These are phyloP conservation scores for Corythaeola cristata DNA, from an alignment of 2,113 vertebrate species.

Conservation along the genomic window DNA sequence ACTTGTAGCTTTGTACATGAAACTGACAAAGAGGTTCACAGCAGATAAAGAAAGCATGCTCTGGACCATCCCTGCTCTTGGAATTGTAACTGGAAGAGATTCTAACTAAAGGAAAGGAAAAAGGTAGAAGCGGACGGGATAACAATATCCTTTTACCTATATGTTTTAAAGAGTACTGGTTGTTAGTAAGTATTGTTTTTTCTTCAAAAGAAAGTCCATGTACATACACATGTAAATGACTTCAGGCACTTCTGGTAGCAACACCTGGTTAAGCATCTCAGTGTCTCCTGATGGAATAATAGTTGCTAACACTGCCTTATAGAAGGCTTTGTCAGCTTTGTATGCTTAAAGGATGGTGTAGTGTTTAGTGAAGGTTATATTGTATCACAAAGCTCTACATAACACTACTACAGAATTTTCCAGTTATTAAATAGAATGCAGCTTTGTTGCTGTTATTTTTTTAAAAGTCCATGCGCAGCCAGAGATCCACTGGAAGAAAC, in stretches of 20 bases:
- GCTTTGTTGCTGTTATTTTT: neutral
- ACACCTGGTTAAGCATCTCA: neutral
- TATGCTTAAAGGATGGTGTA: neutral
- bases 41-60: neutral
- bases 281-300: neutral
- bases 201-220: neutral
- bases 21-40: neutral
- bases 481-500: neutral
- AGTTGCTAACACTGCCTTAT: neutral
- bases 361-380: neutral
- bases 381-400: neutral
- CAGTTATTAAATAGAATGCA: neutral
- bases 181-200: neutral
- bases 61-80: accelerated
- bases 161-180: neutral
- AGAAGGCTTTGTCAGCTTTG: neutral
- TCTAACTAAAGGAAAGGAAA: neutral
- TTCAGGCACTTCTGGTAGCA: neutral
- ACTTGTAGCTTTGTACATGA: neutral
- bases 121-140: neutral
- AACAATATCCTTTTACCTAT: neutral
- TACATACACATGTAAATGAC: neutral
- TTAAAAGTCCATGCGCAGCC: neutral
- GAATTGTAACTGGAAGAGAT: neutral
- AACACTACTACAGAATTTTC: neutral